phyloP scores from a whole-genome alignment of 2,888 invertebrate species.

The Drosophila picticornis region DNA sequence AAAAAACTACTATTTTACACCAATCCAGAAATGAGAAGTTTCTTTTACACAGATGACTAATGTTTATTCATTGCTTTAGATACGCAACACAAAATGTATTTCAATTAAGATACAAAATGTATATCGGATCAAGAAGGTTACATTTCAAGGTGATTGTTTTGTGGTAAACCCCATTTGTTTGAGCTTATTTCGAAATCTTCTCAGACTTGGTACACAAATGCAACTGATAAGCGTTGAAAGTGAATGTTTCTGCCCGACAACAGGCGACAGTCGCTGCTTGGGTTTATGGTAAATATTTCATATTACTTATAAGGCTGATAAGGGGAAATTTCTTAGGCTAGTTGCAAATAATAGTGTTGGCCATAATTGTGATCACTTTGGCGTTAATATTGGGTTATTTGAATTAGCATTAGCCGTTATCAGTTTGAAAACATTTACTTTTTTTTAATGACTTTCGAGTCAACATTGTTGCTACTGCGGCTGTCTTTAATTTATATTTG shows the following conservation, averaged over 20 bases:
- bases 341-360: background rate
- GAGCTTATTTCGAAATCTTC: constrained; percentile 6
- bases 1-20: background rate
- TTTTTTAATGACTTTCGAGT: background rate
- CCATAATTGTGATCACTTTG: background rate
- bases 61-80: background rate
- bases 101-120: too few species aligned
- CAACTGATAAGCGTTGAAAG: constrained; percentile 25
- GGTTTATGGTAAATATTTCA: background rate
- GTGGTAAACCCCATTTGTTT: background rate
- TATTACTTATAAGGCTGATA: constrained; percentile 4
- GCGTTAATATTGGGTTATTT: constrained; percentile 4
- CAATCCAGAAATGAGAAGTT: background rate
- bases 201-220: constrained; percentile 2
- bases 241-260: constrained; percentile 7
- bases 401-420: constrained; percentile 8
- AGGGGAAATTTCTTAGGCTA: constrained; percentile 5
- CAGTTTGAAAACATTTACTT: background rate
- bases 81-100: background rate
- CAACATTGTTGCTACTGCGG: background rate
- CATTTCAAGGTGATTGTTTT: background rate
- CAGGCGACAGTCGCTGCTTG: constrained; percentile 6
- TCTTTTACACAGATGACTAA: background rate
- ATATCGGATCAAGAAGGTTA: background rate
- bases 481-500: constrained; percentile 7